Conservation (phyloP, 2,113 vertebrate genomes). For the Barnardius zonarius region DNA sequence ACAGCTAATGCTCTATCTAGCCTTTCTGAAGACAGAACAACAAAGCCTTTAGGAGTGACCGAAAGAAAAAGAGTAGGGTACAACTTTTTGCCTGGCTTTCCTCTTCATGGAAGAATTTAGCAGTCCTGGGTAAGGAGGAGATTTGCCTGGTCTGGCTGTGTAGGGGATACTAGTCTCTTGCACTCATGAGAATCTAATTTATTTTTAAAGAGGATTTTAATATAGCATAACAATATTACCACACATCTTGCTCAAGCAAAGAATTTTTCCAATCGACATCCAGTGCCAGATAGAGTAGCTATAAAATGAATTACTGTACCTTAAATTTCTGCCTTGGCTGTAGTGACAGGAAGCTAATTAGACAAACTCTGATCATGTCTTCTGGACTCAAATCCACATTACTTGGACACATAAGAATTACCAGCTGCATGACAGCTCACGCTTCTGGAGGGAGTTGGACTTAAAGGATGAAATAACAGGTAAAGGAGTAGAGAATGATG, state of each 20-base stretch:
- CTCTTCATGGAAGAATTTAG: neutral
- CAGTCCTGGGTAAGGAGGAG: neutral
- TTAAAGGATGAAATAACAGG: neutral
- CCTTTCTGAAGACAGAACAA: neutral
- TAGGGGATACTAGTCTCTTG: neutral
- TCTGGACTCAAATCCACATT: conserved; percentile 31
- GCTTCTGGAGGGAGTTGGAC: neutral
- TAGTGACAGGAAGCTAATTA: conserved; percentile 66
- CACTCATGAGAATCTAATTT: conserved; percentile 39
- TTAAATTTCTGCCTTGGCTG: conserved; percentile 50
- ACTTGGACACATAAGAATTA: conserved; percentile 4
- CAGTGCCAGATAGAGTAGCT: conserved; percentile 40
- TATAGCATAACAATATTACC: conserved; percentile 53
- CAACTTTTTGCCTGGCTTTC: neutral
- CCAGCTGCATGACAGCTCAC: neutral
- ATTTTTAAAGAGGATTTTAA: conserved; percentile 63
- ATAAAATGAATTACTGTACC: conserved; percentile 65
- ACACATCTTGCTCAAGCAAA: conserved; percentile 64
- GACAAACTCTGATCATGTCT: conserved; percentile 40
- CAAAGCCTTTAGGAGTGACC: neutral
- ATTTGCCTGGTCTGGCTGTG: neutral
- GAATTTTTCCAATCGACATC: conserved; percentile 69
- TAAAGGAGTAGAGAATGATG: neutral
- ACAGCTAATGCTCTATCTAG: neutral
- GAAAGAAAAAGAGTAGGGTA: neutral